Evolutionary conservation across 1,140 invertebrate species (phyloP), one percentile per base, ranked within the genome.

Genomic region (Macrocentrus cingulum): DNA sequence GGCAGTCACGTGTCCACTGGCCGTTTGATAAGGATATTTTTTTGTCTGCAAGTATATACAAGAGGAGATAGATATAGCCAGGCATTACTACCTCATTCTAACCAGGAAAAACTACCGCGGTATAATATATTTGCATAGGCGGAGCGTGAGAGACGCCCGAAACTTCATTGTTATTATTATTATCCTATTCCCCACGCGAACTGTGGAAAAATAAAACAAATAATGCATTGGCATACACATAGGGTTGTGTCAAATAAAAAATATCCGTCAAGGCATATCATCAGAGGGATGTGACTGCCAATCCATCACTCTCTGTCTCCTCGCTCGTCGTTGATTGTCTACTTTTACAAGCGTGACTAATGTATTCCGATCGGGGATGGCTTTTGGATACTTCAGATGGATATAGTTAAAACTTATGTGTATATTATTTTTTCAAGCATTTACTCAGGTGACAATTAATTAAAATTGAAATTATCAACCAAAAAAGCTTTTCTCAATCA

Each of bases 331-430:
- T 18, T 9, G 46, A 32, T 41, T 56, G 56, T 37, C 19, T 32
- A 53, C 59, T 61, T 57, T 65, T 66, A 66, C 62, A 66, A 69
- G 64, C 66, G 65, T 63, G 67, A 66, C 67, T 62, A 68, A 69
- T 64, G 57, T 48, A 37, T 57, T 60, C 58, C 66, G 20, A 62
- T 65, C 64, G 29, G 6, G 29, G 11, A n/a, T n/a, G n/a, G n/a
- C n/a, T n/a, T n/a, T n/a, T n/a, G n/a, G n/a, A n/a, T n/a, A n/a
- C n/a, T n/a, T n/a, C n/a, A n/a, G n/a, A n/a, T n/a, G n/a, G n/a
- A n/a, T n/a, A n/a, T n/a, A n/a, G n/a, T n/a, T n/a, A n/a, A n/a
- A n/a, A n/a, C n/a, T n/a, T n/a, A n/a, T 6, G 16, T 50, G 22
- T 25, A 2, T 13, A 42, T 53, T 53, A 20, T 42, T 8, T n/a